Percentiles rank a stretch among this genome's conserved stretches.
These are phyloP conservation scores for Vannuccia rotundouncinata DNA, from an alignment of 2,888 invertebrate genomes.

Conservation along the genomic window DNA sequence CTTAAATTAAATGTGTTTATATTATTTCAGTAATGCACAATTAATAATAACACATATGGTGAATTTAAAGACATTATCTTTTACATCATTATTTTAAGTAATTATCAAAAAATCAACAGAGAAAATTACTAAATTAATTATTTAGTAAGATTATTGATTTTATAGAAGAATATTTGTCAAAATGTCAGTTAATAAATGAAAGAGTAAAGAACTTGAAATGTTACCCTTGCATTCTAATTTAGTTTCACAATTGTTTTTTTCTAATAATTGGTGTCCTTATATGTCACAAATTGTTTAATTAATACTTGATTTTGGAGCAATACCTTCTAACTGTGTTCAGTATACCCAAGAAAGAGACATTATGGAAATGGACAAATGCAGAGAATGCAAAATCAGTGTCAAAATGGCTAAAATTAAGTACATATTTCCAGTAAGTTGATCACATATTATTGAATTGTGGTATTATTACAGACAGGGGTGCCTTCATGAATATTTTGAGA, in stretches of 20 bases:
- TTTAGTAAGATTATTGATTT: too few species aligned
- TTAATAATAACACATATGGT: too few species aligned
- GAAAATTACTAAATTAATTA: too few species aligned
- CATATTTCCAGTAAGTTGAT: slow-evolving; percentile 20
- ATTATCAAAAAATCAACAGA: too few species aligned
- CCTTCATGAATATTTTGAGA: slow-evolving; percentile 1
- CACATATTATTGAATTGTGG: slow-evolving; percentile 20
- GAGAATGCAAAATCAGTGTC: background rate
- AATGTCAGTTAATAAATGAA: too few species aligned
- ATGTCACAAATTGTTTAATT: background rate
- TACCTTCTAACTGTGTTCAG: background rate
- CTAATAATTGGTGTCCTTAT: background rate
- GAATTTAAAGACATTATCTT: too few species aligned
- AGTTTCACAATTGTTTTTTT: background rate
- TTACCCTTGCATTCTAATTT: background rate
- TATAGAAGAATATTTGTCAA: too few species aligned
- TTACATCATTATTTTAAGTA: too few species aligned
- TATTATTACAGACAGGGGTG: slow-evolving; percentile 20
- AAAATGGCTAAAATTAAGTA: slow-evolving; percentile 15
- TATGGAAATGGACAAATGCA: background rate
- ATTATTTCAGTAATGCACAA: too few species aligned
- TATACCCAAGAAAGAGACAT: background rate
- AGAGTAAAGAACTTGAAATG: too few species aligned
- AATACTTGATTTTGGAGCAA: background rate
- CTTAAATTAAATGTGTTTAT: too few species aligned